Base-by-base conservation (phyloP, 2,888 invertebrate species). In the Clistopyga incitator region DNA sequence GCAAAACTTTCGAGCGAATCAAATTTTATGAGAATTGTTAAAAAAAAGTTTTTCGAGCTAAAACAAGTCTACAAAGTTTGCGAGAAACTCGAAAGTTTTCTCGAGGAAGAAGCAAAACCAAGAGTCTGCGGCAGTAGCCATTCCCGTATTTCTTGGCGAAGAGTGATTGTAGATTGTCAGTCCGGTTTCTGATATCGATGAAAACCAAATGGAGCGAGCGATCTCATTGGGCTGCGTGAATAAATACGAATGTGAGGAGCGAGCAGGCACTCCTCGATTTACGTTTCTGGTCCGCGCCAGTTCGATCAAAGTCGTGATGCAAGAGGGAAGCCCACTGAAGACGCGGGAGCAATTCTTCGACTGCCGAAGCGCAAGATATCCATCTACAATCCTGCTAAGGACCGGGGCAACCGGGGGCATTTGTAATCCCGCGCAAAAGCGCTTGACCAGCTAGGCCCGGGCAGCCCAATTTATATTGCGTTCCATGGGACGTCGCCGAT, bases 401-500 rank as follows among this genome's bases (percentile, higher is more conserved):
- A 89, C 89, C 89, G 86, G 67, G 78, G 38, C 42, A 38, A 59
- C 29, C 50, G 23, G 72, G 86, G 91, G 88, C 91, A 92, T 92
- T 92, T 92, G 90, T 92, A 92, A 92, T 91, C 90, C 90, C 82
- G 88, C 84, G 88, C 85, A 86, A 89, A 89, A 90, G 89, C 87
- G 87, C 47, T 59, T 64, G 74, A 75, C 70, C 77, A 59, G 42
- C 65, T 82, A 59, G 52, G 74, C 61, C 79, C 83, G 84, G 85
- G 81, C 90, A 89, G 89, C 89, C 92, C 91, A 92, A 92, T 93
- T 93, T 92, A 92, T 92, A 93, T 92, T 88, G 90, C 91, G 90
- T 90, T 89, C 88, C 88, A 83, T 88, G 85, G 86, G 90, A 91
- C 91, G 88, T 89, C 88, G 89, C 87, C 92, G 92, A 93, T 93